Conservation (phyloP, 2,888 invertebrate species). For the Bugula neritina region DNA sequence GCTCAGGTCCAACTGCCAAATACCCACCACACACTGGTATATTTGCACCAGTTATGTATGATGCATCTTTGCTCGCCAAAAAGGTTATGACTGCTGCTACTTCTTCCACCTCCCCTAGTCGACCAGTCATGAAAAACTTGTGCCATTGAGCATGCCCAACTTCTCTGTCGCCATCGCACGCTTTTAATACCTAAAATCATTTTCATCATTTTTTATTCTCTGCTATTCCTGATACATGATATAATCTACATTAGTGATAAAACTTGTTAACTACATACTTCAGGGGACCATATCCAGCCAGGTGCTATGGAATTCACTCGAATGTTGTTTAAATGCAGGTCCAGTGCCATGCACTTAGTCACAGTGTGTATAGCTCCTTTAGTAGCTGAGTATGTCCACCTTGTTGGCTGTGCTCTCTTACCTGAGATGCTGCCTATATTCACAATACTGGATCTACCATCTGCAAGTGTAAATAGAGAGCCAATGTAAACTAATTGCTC, state of each 20-base stretch:
- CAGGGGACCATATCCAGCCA: constrained; percentile 30
- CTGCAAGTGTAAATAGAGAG: not conserved
- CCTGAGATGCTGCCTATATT: constrained; percentile 30
- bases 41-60: constrained; percentile 24
- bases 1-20: constrained; percentile 24
- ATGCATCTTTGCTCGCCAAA: constrained; percentile 24
- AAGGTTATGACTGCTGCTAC: constrained; percentile 25
- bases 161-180: not conserved
- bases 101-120: constrained; percentile 27
- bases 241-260: no score
- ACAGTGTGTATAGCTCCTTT: constrained; percentile 30
- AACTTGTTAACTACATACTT: no score
- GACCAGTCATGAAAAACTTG: constrained; percentile 1
- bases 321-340: constrained; percentile 29
- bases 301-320: constrained; percentile 31
- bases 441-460: constrained; percentile 26
- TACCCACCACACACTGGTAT: constrained; percentile 25
- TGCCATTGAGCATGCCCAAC: not conserved
- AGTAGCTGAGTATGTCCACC: constrained; percentile 30
- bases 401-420: constrained; percentile 28
- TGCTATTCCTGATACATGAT: no score
- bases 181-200: not conserved
- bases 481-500: no score
- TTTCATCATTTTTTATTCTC: no score
- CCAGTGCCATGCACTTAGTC: constrained; percentile 30